Conservation (phyloP, 2,797 vertebrate genomes). For the Hydrolagus colliei region DNA sequence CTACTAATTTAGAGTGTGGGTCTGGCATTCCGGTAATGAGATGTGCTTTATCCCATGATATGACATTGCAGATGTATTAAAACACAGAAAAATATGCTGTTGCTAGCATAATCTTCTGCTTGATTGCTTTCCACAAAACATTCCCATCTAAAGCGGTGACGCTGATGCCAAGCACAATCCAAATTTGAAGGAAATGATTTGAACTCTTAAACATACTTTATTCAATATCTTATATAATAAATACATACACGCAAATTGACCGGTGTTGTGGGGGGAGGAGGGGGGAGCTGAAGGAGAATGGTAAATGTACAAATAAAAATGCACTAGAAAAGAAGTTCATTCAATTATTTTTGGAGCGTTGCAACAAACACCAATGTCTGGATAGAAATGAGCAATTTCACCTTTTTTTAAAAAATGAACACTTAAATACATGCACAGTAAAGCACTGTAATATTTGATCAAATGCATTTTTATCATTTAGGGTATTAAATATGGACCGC, state of each 20-base stretch:
- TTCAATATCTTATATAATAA: slow-evolving; percentile 20
- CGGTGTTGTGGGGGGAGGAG: too few species aligned
- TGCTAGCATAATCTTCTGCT: background rate
- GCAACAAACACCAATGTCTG: background rate
- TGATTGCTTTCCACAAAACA: background rate
- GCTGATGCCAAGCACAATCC: background rate
- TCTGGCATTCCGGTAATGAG: background rate
- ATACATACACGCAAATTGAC: slow-evolving; percentile 16
- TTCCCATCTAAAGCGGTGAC: background rate
- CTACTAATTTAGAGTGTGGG: background rate
- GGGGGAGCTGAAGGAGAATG: background rate
- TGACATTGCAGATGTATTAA: background rate
- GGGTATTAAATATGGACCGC: too few species aligned
- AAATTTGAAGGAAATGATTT: background rate
- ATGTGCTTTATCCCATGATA: background rate
- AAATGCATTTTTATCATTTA: background rate
- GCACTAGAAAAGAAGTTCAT: background rate
- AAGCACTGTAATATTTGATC: slow-evolving; percentile 24
- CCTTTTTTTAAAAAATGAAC: background rate
- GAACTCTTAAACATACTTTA: slow-evolving; percentile 5
- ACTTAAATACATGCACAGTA: slow-evolving; percentile 13
- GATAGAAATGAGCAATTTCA: background rate
- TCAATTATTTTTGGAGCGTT: background rate
- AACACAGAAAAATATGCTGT: background rate
- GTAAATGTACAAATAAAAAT: slow-evolving; percentile 22